These are phyloP conservation scores for Antigone vipio DNA, from an alignment of 2,113 vertebrate genomes.

Conservation along the genomic window DNA sequence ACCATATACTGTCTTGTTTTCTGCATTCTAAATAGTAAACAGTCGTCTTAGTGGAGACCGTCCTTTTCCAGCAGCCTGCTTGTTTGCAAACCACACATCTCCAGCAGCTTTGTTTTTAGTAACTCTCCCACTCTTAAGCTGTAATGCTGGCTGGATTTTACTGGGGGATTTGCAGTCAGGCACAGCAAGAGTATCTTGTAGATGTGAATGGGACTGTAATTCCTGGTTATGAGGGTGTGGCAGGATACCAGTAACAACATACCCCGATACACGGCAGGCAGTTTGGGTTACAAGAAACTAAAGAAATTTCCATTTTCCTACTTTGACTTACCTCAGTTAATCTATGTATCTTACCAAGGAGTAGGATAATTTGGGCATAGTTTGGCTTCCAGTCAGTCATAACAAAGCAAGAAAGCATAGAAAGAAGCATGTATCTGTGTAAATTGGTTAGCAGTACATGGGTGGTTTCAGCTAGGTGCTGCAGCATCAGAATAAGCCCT, in stretches of 20 bases:
- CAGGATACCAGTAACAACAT: background rate
- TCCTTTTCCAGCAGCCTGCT: background rate
- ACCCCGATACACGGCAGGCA: background rate
- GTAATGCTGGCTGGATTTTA: background rate
- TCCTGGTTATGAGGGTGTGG: background rate
- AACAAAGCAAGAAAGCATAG: background rate
- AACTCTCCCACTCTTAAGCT: background rate
- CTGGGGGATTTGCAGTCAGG: background rate
- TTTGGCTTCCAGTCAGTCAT: background rate
- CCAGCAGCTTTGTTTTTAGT: background rate
- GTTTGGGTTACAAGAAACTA: background rate
- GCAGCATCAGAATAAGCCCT: background rate
- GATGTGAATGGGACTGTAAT: background rate
- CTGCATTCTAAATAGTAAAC: background rate
- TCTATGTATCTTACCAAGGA: background rate
- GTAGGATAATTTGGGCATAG: accelerated
- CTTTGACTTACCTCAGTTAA: background rate
- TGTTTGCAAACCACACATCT: background rate
- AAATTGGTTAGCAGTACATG: background rate
- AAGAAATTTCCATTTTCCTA: background rate
- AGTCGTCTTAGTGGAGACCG: background rate
- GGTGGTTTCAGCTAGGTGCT: background rate
- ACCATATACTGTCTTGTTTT: background rate
- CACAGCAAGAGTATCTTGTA: background rate
- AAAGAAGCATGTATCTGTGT: background rate